phyloP scores from a whole-genome alignment of 2,113 vertebrate genomes.

The Vulpes lagopus region DNA sequence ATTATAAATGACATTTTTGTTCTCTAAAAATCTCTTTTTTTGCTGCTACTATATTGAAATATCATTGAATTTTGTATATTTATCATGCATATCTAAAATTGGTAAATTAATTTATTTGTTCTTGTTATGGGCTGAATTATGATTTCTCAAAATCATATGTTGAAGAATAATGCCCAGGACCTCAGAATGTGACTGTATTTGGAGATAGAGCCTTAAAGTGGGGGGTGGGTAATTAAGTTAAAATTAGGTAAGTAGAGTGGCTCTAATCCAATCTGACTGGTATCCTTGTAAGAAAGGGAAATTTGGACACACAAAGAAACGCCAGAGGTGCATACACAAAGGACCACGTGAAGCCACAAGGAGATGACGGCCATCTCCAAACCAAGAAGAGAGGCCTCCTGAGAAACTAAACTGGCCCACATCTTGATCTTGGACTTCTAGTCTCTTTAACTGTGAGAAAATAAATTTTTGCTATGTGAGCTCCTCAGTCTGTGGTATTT shows the following conservation, averaged over 20 bases:
- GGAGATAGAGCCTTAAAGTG: neutral
- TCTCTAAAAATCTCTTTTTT: neutral
- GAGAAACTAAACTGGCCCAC: neutral
- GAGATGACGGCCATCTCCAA: neutral
- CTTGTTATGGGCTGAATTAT: neutral
- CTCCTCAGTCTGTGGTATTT: neutral
- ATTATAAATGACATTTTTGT: neutral
- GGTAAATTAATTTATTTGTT: neutral
- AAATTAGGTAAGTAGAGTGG: neutral
- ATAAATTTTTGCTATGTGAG: neutral
- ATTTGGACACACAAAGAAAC: neutral
- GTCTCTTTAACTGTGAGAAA: neutral
- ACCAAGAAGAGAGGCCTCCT: neutral
- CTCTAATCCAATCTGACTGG: neutral
- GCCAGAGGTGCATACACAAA: neutral
- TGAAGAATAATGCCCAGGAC: neutral
- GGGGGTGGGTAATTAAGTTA: neutral
- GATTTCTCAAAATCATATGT: neutral
- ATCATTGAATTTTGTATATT: neutral
- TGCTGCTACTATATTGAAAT: neutral
- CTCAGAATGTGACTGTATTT: neutral
- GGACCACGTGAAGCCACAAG: neutral
- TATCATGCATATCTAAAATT: neutral
- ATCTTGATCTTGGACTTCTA: neutral
- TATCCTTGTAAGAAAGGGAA: neutral